Evolutionary conservation across 1,140 invertebrate genomes (phyloP), one percentile per base, ranked within the genome.

Genomic region (Pygmarrhopalites habei): DNA sequence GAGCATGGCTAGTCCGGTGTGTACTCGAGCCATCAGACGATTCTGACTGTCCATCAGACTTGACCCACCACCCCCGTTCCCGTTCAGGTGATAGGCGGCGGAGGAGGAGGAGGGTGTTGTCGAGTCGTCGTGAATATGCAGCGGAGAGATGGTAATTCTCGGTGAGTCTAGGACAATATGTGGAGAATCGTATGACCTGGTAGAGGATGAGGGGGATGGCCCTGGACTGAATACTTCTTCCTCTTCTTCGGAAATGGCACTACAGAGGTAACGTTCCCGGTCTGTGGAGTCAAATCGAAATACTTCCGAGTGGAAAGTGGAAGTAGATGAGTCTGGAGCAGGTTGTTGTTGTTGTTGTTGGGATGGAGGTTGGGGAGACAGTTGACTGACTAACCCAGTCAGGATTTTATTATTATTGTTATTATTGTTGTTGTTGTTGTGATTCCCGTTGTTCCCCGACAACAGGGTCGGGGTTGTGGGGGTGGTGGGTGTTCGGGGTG

Each of bases 141-240:
- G 69, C 4, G 82, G 81, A 66, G 80, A 82, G 68, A 83, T 81
- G 60, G 79, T 80, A 53, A 82, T 81, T 64, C 78, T 73, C 2
- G 81, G 80, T 19, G 81, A 82, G 70, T 82, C 79, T 1, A 78
- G 78, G 56, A 75, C 74, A 23, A 67, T 61, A 26, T 66, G 64
- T 15, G 70, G 70, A 12, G 66, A 69, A 28, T 72, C 71, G 55
- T 64, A 67, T 3, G 79, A 80, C 59, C 78, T 79, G 57, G 80
- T 78, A 1, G 80, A 79, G 2, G 78, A 77, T 62, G 79, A 78
- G 25, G 79, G 78, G 29, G 78, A 78, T 64, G 77, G 77, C 49
- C 79, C 75, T 10, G 81, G 80, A 73, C 80, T 79, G 72, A 82
- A 82, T 21, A 82, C 79, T 66, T 82, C 79, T 65, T 82, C 79